A percentile compares a stretch with the other conserved stretches of the same genome.
Conservation (phyloP, 2,888 invertebrate species). For the Atrina japonica region DNA sequence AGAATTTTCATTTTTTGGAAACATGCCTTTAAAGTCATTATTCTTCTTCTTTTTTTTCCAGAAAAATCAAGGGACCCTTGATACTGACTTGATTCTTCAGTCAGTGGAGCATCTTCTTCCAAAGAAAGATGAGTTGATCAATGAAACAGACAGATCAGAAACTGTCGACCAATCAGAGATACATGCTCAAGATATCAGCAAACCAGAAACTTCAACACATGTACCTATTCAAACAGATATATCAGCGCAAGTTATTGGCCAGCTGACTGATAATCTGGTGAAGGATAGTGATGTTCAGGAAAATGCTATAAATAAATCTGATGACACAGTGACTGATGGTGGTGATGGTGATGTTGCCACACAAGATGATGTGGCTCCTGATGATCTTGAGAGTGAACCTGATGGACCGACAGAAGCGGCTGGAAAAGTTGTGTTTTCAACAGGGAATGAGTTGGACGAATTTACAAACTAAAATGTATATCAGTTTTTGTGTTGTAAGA, state of each 20-base stretch:
- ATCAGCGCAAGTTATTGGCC: not conserved
- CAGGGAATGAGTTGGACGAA: slow-evolving; percentile 32
- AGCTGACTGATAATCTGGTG: too few species aligned
- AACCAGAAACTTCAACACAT: slow-evolving; percentile 31
- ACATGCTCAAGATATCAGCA: slow-evolving; percentile 13
- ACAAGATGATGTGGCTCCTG: not conserved
- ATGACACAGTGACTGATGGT: too few species aligned
- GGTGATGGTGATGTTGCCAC: too few species aligned
- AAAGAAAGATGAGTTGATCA: slow-evolving; percentile 44
- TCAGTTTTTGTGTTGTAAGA: too few species aligned
- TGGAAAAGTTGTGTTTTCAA: slow-evolving; percentile 38
- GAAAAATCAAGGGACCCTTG: slow-evolving; percentile 63
- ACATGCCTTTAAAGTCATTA: too few species aligned
- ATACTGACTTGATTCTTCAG: slow-evolving; percentile 55
- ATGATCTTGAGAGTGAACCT: slow-evolving; percentile 6
- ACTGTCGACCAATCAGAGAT: slow-evolving; percentile 43
- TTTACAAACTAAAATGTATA: too few species aligned
- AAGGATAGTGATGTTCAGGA: too few species aligned
- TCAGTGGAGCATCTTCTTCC: slow-evolving; percentile 67
- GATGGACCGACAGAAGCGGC: slow-evolving; percentile 12
- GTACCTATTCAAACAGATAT: not conserved
- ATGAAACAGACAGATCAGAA: not conserved
- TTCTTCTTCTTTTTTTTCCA: slow-evolving; percentile 29
- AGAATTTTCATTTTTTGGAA: too few species aligned
- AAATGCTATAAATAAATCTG: too few species aligned